These are phyloP conservation scores for Balanococcus diminutus DNA, from an alignment of 2,888 invertebrate genomes.

Conservation along the genomic window DNA sequence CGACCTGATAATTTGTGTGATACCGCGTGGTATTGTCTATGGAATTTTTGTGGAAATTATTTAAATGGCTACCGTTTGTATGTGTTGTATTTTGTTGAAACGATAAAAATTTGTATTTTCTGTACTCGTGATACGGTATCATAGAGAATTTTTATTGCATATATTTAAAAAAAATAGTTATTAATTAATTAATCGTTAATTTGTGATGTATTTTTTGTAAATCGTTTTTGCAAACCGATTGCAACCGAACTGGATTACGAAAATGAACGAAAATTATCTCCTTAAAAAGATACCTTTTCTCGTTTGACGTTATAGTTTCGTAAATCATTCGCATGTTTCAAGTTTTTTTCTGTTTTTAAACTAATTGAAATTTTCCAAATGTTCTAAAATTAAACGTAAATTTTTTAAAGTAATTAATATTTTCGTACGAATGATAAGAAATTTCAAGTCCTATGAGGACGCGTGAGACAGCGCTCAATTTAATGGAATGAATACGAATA, in stretches of 20 bases:
- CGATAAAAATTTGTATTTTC: constrained; percentile 34
- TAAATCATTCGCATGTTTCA: constrained; percentile 30
- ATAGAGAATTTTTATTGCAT: constrained; percentile 15
- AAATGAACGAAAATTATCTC: constrained; percentile 51
- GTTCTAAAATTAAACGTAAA: constrained; percentile 1
- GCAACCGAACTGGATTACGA: constrained; percentile 41
- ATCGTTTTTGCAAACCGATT: constrained; percentile 40
- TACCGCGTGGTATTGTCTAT: background rate
- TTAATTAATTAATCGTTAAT: constrained; percentile 27
- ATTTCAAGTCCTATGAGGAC: constrained; percentile 53
- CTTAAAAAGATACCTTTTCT: constrained; percentile 27
- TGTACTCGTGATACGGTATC: constrained; percentile 42
- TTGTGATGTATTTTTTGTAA: constrained; percentile 33
- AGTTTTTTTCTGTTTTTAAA: background rate
- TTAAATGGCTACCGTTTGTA: constrained; percentile 39
- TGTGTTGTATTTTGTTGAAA: constrained; percentile 34
- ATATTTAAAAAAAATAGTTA: background rate
- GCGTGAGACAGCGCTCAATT: constrained; percentile 44
- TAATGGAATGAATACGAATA: constrained; percentile 53
- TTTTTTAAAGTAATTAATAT: background rate
- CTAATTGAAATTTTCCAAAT: constrained; percentile 6
- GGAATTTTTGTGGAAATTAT: background rate
- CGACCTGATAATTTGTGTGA: background rate
- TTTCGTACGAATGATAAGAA: constrained; percentile 34
- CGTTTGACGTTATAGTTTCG: constrained; percentile 7